Conservation (phyloP, 2,888 invertebrate species). For the Plebejus anna region DNA sequence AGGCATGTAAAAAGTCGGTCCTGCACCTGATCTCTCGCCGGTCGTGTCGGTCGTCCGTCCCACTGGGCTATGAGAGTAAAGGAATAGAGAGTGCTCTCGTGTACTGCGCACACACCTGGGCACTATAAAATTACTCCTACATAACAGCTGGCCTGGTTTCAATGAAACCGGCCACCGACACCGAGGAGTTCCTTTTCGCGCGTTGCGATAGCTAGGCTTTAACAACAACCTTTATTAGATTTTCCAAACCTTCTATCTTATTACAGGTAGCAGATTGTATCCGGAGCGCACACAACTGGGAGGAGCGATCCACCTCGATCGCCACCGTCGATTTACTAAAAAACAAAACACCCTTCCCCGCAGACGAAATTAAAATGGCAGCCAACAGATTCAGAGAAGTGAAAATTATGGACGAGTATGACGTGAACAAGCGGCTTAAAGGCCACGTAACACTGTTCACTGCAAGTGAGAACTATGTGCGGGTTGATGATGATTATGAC, state of each 20-base stretch:
- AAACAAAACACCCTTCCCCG: conserved; percentile 41
- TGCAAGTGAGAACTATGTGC: conserved; percentile 91
- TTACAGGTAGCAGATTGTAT: background rate
- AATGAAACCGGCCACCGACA: no score
- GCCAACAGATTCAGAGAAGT: conserved; percentile 89
- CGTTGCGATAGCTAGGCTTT: no score
- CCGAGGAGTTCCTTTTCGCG: no score
- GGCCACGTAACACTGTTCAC: conserved; percentile 90
- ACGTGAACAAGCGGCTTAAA: conserved; percentile 81
- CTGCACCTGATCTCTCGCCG: no score
- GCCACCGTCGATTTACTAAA: conserved; percentile 75
- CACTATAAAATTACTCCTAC: no score
- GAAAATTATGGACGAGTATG: conserved; percentile 87
- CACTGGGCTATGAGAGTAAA: no score
- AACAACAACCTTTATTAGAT: background rate
- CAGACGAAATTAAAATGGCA: conserved; percentile 79
- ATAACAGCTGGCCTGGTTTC: no score
- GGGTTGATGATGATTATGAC: conserved; percentile 93
- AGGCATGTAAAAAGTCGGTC: no score
- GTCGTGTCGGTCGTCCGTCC: no score
- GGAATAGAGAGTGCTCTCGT: no score
- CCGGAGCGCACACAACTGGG: conserved; percentile 68
- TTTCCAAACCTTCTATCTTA: background rate
- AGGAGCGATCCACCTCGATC: conserved; percentile 73
- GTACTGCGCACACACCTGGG: no score